Evolutionary conservation across 35 echinoderm and acorn worm species (phyloP).

Genomic region (Nesometra sesokonis): DNA sequence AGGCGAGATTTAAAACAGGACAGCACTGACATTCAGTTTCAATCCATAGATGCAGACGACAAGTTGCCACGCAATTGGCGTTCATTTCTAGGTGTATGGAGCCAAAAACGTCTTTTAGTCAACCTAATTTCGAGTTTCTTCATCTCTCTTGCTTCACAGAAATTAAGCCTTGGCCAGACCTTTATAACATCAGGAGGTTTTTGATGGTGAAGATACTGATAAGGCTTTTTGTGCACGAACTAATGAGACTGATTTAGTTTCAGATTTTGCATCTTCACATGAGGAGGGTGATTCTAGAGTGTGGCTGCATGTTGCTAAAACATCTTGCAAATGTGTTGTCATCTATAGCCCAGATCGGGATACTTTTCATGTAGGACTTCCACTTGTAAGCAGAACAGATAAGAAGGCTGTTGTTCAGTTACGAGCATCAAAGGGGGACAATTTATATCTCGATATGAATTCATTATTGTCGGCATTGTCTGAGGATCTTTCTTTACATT

Average conservation of each 20-base stretch:
- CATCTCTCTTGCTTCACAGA: not conserved
- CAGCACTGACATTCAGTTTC: not conserved
- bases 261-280: not conserved
- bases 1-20: constrained; percentile 3
- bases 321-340: constrained; percentile 14
- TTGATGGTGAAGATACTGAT: constrained; percentile 25
- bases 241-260: not conserved
- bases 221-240: not conserved
- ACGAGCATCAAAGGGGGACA: not conserved
- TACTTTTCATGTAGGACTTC: constrained; percentile 24
- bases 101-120: constrained; percentile 28
- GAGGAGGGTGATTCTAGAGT: constrained; percentile 7
- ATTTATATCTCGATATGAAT: constrained; percentile 13
- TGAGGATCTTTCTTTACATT: not conserved
- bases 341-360: constrained; percentile 29
- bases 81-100: not conserved
- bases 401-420: constrained; percentile 23
- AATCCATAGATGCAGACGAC: not conserved
- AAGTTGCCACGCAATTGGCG: constrained; percentile 5
- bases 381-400: not conserved
- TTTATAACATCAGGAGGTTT: constrained; percentile 9
- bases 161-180: not conserved
- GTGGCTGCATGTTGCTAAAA: constrained; percentile 8
- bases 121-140: constrained; percentile 20
- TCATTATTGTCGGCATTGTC: not conserved